Evolutionary conservation across 37 sponge, comb jelly and placozoan genomes (phyloP).

Genomic region (Cladorhizidae sp.): DNA sequence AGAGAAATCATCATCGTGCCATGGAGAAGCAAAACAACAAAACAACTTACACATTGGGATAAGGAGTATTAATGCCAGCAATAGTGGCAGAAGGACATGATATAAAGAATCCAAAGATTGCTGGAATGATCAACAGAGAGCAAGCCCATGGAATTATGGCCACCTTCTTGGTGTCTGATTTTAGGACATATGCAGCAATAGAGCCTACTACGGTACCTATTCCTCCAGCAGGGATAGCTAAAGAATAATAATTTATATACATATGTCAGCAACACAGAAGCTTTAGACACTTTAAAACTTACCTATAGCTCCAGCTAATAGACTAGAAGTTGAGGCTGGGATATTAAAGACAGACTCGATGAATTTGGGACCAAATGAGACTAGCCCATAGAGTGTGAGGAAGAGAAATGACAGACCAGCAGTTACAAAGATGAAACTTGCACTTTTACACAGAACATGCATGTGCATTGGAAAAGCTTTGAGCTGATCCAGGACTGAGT

Average conservation of each 20-base stretch:
- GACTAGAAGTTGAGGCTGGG: conserved; percentile 44
- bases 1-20: not conserved
- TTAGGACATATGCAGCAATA: conserved; percentile 12
- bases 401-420: conserved; percentile 31
- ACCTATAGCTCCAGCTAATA: conserved; percentile 54
- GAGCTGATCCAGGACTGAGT: conserved; percentile 1
- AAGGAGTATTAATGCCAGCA: conserved; percentile 27
- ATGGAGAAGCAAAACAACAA: not conserved
- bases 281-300: not conserved
- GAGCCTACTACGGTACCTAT: conserved; percentile 25
- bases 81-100: conserved; percentile 19
- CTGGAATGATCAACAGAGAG: conserved; percentile 20
- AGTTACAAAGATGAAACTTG: conserved; percentile 56
- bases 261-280: not conserved
- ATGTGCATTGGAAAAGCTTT: conserved; percentile 37
- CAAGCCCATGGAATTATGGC: conserved; percentile 34
- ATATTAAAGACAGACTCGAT: conserved; percentile 68
- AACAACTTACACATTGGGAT: conserved; percentile 5
- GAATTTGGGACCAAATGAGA: conserved; percentile 75
- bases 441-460: conserved; percentile 33
- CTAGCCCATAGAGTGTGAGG: conserved; percentile 55
- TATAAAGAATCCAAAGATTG: conserved; percentile 21
- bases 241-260: not conserved
- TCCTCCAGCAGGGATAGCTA: conserved; percentile 47
- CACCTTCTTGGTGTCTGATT: conserved; percentile 31